Percentiles rank a stretch among this genome's conserved stretches.
These are phyloP conservation scores for Drosophila neotestacea DNA, from an alignment of 2,888 invertebrate genomes.

Conservation along the genomic window DNA sequence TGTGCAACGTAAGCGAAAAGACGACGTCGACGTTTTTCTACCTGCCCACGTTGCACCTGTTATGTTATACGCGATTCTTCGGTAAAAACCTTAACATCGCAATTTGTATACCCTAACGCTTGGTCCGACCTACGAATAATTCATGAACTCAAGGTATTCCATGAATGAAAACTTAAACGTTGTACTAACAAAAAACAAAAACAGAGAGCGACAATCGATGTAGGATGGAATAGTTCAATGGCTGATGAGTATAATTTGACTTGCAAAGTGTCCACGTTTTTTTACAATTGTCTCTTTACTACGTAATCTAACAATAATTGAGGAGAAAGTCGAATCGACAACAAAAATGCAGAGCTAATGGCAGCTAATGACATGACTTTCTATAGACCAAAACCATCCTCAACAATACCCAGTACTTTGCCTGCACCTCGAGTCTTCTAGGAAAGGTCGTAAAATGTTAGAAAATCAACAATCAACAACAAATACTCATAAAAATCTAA, in stretches of 20 bases:
- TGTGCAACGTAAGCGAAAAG: slow-evolving; percentile 42
- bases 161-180: slow-evolving; percentile 54
- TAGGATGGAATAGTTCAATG: slow-evolving; percentile 40
- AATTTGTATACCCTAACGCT: slow-evolving; percentile 16
- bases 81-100: slow-evolving; percentile 9
- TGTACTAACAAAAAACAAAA: slow-evolving; percentile 13
- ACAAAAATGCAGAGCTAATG: neutral
- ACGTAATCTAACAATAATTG: slow-evolving; percentile 55
- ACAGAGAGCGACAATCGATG: slow-evolving; percentile 7
- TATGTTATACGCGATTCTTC: slow-evolving; percentile 8
- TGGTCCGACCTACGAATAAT: slow-evolving; percentile 15
- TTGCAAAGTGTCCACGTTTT: slow-evolving; percentile 60
- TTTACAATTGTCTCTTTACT: neutral
- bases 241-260: slow-evolving; percentile 48
- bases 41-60: slow-evolving; percentile 56
- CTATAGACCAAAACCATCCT: neutral
- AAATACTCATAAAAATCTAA: neutral
- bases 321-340: slow-evolving; percentile 48
- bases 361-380: slow-evolving; percentile 4
- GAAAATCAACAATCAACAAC: neutral
- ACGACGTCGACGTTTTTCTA: slow-evolving; percentile 1
- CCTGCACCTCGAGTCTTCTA: slow-evolving; percentile 1
- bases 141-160: slow-evolving; percentile 7
- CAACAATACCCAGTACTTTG: neutral
- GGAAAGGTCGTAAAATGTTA: slow-evolving; percentile 3